A percentile compares a stretch with the other conserved stretches of the same genome.
Evolutionary conservation across 2,888 invertebrate species (phyloP).

Genomic region (Pandemis heparana): DNA sequence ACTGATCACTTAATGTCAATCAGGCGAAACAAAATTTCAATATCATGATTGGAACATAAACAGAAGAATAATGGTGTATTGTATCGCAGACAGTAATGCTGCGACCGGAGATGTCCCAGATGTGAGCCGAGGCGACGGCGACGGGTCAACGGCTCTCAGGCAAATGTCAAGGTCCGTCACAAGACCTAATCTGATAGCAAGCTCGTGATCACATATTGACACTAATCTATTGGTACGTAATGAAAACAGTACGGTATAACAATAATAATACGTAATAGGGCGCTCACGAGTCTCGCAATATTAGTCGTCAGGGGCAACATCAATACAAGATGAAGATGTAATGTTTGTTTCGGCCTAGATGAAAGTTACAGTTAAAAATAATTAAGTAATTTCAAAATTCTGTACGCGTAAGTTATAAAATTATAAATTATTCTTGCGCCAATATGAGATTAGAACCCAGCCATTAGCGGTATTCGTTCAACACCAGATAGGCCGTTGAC

Average conservation of each 20-base stretch:
- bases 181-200: slow-evolving; percentile 40
- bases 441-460: slow-evolving; percentile 33
- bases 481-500: slow-evolving; percentile 37
- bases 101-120: slow-evolving; percentile 59
- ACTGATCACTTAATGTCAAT: slow-evolving; percentile 72
- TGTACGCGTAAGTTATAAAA: slow-evolving; percentile 18
- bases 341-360: neutral
- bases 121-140: slow-evolving; percentile 63
- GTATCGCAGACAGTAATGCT: slow-evolving; percentile 69
- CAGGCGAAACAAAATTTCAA: slow-evolving; percentile 66
- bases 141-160: slow-evolving; percentile 66
- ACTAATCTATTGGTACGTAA: slow-evolving; percentile 42
- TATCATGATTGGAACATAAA: slow-evolving; percentile 74
- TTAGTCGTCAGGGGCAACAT: neutral
- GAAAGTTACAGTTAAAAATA: neutral
- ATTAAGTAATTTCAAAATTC: slow-evolving; percentile 20
- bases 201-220: slow-evolving; percentile 43
- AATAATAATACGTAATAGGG: slow-evolving; percentile 29
- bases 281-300: slow-evolving; percentile 34
- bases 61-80: slow-evolving; percentile 72
- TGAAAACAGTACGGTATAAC: slow-evolving; percentile 30
- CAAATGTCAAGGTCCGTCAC: slow-evolving; percentile 45
- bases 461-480: slow-evolving; percentile 40
- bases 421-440: slow-evolving; percentile 24
- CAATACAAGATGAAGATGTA: neutral